Evolutionary conservation across 2,113 vertebrate species (phyloP).

Genomic region (Xenopus tropicalis): DNA sequence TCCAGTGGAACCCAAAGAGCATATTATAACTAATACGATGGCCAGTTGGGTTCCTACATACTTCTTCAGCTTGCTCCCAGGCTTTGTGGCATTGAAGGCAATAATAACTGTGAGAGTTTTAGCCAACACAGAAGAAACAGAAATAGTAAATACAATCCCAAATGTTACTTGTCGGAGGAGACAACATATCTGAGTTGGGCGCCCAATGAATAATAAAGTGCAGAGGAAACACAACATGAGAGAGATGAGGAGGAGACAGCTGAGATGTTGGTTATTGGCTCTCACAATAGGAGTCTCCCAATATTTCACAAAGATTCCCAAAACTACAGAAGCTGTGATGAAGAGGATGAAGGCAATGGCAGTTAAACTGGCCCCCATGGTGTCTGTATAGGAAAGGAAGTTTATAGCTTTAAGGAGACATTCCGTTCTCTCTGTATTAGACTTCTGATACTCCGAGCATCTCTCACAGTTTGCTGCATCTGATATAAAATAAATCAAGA

Average conservation of each 20-base stretch:
- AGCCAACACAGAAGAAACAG: slow-evolving; percentile 60
- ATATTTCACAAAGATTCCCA: slow-evolving; percentile 60
- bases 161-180: slow-evolving; percentile 57
- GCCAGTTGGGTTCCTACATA: slow-evolving; percentile 7
- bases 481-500: slow-evolving; percentile 10
- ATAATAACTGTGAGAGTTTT: slow-evolving; percentile 68
- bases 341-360: slow-evolving; percentile 60
- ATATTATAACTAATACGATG: slow-evolving; percentile 8
- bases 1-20: not conserved
- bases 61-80: slow-evolving; percentile 40
- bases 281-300: slow-evolving; percentile 62
- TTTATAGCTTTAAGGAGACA: slow-evolving; percentile 67
- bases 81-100: slow-evolving; percentile 62
- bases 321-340: slow-evolving; percentile 54
- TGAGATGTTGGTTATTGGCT: slow-evolving; percentile 70
- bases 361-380: slow-evolving; percentile 62
- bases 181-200: slow-evolving; percentile 5
- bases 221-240: slow-evolving; percentile 71
- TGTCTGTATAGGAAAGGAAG: slow-evolving; percentile 67
- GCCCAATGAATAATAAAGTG: slow-evolving; percentile 20
- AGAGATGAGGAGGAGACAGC: slow-evolving; percentile 68
- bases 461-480: slow-evolving; percentile 49
- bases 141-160: slow-evolving; percentile 61
- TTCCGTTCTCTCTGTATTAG: slow-evolving; percentile 55
- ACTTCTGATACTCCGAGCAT: slow-evolving; percentile 61